Conservation (phyloP, 2,113 vertebrate genomes). For the Poeciliopsis occidentalis region DNA sequence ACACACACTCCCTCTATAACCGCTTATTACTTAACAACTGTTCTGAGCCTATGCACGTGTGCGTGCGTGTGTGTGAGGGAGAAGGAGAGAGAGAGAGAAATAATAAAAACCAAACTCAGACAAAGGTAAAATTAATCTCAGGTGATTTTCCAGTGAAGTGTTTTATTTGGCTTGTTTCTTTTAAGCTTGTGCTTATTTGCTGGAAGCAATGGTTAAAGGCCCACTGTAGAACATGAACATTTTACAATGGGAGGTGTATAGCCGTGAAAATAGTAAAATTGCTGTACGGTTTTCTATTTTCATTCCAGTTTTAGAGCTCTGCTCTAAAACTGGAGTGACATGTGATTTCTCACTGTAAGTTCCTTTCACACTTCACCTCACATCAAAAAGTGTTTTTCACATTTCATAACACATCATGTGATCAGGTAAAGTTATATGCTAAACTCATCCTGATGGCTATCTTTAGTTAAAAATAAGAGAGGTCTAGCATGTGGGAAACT, state of each 20-base stretch:
- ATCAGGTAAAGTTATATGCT: background rate
- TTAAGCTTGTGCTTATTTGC: background rate
- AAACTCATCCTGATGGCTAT: background rate
- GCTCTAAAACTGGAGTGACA: background rate
- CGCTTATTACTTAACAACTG: slow-evolving; percentile 55
- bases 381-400: background rate
- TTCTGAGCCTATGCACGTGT: slow-evolving; percentile 2
- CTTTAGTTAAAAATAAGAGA: background rate
- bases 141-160: slow-evolving; percentile 16
- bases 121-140: slow-evolving; percentile 4
- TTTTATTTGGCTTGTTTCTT: slow-evolving; percentile 14
- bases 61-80: background rate
- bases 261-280: slow-evolving; percentile 62
- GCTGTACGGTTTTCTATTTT: slow-evolving; percentile 20
- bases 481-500: background rate
- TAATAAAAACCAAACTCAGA: background rate
- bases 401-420: background rate
- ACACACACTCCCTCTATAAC: slow-evolving; percentile 62
- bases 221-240: slow-evolving; percentile 45
- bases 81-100: background rate
- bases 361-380: background rate
- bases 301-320: too few species aligned
- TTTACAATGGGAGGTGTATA: slow-evolving; percentile 74
- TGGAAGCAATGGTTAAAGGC: slow-evolving; percentile 38
- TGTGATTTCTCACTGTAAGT: background rate